Percentiles rank a stretch among this genome's conserved stretches.
Evolutionary conservation across 2,113 vertebrate genomes (phyloP).

Genomic region (Microcebus jonahi): DNA sequence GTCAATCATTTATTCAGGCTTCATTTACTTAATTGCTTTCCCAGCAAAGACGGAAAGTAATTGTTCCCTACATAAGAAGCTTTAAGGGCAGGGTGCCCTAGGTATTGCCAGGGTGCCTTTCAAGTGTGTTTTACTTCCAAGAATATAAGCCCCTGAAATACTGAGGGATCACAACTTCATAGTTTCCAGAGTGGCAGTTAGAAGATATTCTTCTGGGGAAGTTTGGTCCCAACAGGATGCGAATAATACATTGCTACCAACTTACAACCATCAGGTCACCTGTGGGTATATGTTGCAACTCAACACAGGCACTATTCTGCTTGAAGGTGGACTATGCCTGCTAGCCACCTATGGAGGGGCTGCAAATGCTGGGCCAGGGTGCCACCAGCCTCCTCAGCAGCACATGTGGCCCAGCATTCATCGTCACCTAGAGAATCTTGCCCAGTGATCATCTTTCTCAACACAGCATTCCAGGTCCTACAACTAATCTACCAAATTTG

Average conservation of each 20-base stretch:
- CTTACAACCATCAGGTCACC: background rate
- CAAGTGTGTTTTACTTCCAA: background rate
- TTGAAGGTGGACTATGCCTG: background rate
- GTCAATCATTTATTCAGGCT: background rate
- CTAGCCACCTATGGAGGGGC: background rate
- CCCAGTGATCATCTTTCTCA: slow-evolving; percentile 36
- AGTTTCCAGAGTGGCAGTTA: background rate
- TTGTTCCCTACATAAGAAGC: background rate
- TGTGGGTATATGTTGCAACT: background rate
- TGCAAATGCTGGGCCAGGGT: background rate
- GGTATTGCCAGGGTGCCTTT: background rate
- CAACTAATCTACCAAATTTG: background rate
- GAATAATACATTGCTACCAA: background rate
- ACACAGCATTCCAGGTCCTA: background rate
- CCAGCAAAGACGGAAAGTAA: background rate
- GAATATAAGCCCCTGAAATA: background rate
- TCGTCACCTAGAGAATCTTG: slow-evolving; percentile 5
- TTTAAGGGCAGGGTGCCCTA: background rate
- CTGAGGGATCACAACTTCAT: background rate
- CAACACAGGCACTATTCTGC: background rate
- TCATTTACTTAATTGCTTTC: background rate
- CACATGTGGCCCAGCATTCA: background rate
- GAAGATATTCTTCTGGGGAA: background rate
- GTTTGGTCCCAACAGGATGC: background rate
- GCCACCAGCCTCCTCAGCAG: background rate